Base-by-base conservation (phyloP, 2,888 invertebrate species). In the Catonia carolina region DNA sequence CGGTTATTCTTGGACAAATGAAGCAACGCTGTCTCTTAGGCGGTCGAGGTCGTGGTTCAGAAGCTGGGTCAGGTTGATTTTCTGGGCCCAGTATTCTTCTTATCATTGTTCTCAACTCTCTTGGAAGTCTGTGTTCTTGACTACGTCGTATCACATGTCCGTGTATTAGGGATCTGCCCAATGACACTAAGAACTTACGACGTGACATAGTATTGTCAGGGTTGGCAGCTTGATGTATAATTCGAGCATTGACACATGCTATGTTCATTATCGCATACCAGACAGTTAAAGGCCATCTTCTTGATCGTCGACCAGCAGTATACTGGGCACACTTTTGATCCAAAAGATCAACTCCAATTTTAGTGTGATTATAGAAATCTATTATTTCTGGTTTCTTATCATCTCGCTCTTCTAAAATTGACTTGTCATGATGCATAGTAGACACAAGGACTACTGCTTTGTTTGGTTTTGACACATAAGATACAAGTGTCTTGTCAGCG, bases 351-450 rank as follows among this genome's bases (percentile, higher is more conserved):
- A 58, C 58, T 27, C 58, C 51, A 20, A 47, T 48, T 41, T 55
- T 58, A 14, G 55, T 59, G 27, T 36, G 39, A 27, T 59, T 59
- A 42, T 59, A 59, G n/a, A 47, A 59, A 6, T 41, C 35, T 51
- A 56, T 51, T 20, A 51, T 59, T 50, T 56, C 56, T n/a, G 56
- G 59, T 52, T 52, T 53, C n/a, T 36, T 36, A n/a, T n/a, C n/a
- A 12, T 51, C 17, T n/a, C 35, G 35, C 33, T 51, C 51, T 36
- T 51, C 31, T 37, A 22, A 36, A 42, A 45, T 23, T 14, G 10
- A 18, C 12, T 39, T 39, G 23, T 23, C 36, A 55, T 60, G 57
- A 50, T 57, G 59, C 56, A 55, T 63, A 35, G 51, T 51, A 35
- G 51, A 51, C 36, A 51, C 17, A 33, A 51, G 36, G 36, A 35